Evolutionary conservation across 2,113 vertebrate species (phyloP).

Genomic region (Chaetorhynchus papuensis): DNA sequence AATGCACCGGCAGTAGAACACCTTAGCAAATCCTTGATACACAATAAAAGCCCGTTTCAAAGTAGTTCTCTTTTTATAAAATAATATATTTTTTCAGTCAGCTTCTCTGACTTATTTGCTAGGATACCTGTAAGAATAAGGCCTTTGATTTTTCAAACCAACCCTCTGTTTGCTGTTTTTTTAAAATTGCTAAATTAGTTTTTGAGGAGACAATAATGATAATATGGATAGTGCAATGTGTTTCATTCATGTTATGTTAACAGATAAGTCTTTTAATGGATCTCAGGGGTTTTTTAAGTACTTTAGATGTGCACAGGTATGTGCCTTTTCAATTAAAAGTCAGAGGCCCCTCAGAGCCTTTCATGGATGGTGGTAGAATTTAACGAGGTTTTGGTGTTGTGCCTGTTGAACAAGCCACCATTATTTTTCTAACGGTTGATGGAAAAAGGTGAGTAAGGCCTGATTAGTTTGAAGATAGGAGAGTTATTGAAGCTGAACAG

Average conservation of each 20-base stretch:
- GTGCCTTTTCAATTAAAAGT: background rate
- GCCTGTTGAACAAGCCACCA: background rate
- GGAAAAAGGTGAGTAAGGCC: background rate
- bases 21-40: background rate
- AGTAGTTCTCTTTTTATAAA: background rate
- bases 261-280: background rate
- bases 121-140: background rate
- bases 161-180: background rate
- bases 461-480: background rate
- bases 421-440: background rate
- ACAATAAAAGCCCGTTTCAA: background rate
- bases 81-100: background rate
- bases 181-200: background rate
- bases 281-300: background rate
- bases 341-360: background rate
- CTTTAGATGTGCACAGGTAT: background rate
- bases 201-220: background rate
- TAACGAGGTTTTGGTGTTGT: background rate
- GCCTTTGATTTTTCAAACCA: background rate
- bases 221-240: background rate
- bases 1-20: background rate
- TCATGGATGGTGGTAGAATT: background rate
- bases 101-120: background rate
- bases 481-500: background rate
- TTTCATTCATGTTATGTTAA: background rate